phyloP scores from a whole-genome alignment of 2,888 invertebrate genomes.

The Spisula subtruncata region DNA sequence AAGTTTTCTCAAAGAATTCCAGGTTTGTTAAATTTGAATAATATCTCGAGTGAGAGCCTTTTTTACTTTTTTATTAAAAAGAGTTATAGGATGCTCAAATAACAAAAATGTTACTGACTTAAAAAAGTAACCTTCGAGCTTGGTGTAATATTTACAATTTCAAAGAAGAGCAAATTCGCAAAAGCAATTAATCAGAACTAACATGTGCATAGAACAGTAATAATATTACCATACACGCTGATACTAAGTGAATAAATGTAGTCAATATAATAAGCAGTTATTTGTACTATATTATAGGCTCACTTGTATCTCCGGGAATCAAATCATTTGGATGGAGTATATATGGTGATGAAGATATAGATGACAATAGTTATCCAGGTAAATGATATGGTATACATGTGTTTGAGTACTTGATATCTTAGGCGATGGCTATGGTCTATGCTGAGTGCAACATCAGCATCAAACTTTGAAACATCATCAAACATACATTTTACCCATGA shows the following conservation, averaged over 20 bases:
- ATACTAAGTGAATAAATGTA: neutral
- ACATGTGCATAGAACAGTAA: neutral
- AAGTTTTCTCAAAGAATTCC: conserved; percentile 58
- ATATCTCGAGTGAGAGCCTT: neutral
- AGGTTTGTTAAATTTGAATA: conserved; percentile 35
- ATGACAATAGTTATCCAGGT: conserved; percentile 67
- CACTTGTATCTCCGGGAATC: conserved; percentile 27
- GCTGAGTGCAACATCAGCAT: no score
- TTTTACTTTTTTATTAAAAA: no score
- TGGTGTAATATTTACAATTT: no score
- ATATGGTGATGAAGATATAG: conserved; percentile 68
- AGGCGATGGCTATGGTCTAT: no score
- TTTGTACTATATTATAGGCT: conserved; percentile 33
- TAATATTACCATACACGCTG: neutral
- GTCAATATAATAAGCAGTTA: neutral
- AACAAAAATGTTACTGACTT: no score
- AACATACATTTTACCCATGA: no score
- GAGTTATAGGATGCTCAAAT: no score
- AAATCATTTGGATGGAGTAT: conserved; percentile 70
- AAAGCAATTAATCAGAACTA: neutral
- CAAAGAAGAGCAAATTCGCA: no score
- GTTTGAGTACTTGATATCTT: neutral
- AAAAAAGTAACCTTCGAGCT: no score
- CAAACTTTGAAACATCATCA: no score
- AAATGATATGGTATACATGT: neutral